Base-by-base conservation (phyloP, 1,140 invertebrate genomes). In the Nylanderia fulva region DNA sequence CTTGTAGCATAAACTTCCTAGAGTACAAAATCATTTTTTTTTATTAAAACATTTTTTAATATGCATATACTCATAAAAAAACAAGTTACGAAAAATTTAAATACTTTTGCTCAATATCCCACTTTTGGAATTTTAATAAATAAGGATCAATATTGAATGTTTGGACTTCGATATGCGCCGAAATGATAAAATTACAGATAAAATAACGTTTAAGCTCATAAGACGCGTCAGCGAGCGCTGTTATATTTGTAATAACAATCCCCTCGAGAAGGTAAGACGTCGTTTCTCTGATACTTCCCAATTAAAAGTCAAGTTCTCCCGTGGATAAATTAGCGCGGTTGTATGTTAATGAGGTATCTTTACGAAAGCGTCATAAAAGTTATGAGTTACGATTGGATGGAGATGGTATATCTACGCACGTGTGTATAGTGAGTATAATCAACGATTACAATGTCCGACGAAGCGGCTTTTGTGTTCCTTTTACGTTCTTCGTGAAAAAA, bases 321-420 rank as follows among this genome's bases (percentile, higher is more conserved):
- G 56, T n/a, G 85, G 86, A 80, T 88, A 88, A 88, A 88, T 88
- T 88, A 88, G 86, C 84, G 42, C 85, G 69, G 77, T 72, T 82
- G 69, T 75, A 88, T 88, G 86, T 88, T 88, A 88, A 88, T 88
- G 86, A 86, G 86, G 58, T 86, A 66, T 80, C 85, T 85, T 88
- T 85, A 75, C 85, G 86, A 88, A 84, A 88, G 85, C 77, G 85
- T 86, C 86, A 63, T 88, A 88, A 88, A 88, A 88, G 76, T 86
- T 88, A 86, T 88, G 86, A 88, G 85, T 88, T 88, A 88, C 79
- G 86, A 61, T 85, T 84, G 75, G 63, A 72, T 60, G 54, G 56
- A 85, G 82, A 45, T 48, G 15, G 45, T 48, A n/a, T 75, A 71
- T 39, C 63, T 83, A 74, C 58, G 74, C 76, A 29, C 8, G 83